Evolutionary conservation across 1,140 invertebrate species (phyloP), one percentile per base, ranked within the genome.

Genomic region (Microplitis mediator): DNA sequence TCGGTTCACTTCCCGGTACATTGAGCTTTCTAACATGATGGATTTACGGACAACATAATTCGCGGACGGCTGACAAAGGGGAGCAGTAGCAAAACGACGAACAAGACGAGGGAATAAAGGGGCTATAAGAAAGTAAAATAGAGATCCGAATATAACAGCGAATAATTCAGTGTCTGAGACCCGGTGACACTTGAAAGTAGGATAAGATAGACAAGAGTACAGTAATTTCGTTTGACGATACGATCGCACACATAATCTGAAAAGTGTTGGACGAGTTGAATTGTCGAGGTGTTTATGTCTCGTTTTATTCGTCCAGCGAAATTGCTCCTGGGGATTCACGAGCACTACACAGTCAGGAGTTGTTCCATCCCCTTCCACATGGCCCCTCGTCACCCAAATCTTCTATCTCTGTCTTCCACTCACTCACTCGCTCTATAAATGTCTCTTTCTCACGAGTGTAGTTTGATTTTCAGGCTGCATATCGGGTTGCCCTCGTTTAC

Each of bases 271-370:
- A 66, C 36, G 63, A 58, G 51, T 52, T 64, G 70, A 72, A 72
- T 72, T 58, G 70, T 72, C 70, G 63, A 72, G 63, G 70, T 72
- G 70, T 72, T 72, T 72, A 72, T 72, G 63, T 66, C 70, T 58
- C 70, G 62, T 72, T 72, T 72, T 72, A 72, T 72, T 72, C 56
- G 70, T 72, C 62, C 70, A 39, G 13, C 52, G 70, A 50, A 72
- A 72, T 72, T 72, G 70, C 70, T 64, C 54, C 34, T 45, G 69
- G 70, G 63, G 45, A 65, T 72, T 63, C 69, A 67, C 65, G 65
- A 67, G 51, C 34, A 67, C 16, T 67, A 67, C 65, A 67, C 65
- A 2, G 32, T 50, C 39, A 50, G 50, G 65, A 67, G 65, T 35
- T 67, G 51, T 72, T 65, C 14, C 16, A 36, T 14, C 16, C 50